A percentile compares a stretch with the other conserved stretches of the same genome.
These are phyloP conservation scores for Luidia sarsii DNA, from an alignment of 53 echinoderm and acorn worm genomes.

Conservation along the genomic window DNA sequence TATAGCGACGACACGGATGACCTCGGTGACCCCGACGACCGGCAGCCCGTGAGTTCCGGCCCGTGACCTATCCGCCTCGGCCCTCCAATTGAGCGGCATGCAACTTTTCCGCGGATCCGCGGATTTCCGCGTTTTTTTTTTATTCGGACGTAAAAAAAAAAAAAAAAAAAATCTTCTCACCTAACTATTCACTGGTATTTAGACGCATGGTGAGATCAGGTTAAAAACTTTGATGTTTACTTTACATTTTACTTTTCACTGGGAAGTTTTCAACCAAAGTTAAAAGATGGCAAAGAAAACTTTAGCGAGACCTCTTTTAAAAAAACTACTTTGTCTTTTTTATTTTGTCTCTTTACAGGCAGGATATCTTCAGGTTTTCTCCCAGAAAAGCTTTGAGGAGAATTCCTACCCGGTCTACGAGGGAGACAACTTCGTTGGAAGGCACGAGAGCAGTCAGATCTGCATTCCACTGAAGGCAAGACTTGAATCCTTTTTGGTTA, in stretches of 20 bases:
- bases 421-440: constrained; percentile 87
- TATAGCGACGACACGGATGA: constrained; percentile 70
- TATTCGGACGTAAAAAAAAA: too few species aligned
- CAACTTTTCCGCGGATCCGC: too few species aligned
- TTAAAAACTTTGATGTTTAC: too few species aligned
- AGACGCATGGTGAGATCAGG: too few species aligned
- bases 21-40: constrained; percentile 23
- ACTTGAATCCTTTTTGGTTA: too few species aligned
- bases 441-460: constrained; percentile 76
- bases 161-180: too few species aligned
- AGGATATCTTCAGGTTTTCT: constrained; percentile 66
- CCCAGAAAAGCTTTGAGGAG: constrained; percentile 63
- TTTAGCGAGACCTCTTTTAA: not conserved
- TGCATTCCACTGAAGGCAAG: constrained; percentile 82
- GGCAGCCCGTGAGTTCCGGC: constrained; percentile 61
- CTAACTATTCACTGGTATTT: too few species aligned
- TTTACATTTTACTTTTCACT: not conserved
- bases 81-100: too few species aligned
- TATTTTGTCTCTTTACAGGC: constrained; percentile 33
- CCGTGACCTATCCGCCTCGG: not conserved
- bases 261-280: not conserved
- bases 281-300: not conserved
- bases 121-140: too few species aligned
- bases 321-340: too few species aligned
- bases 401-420: constrained; percentile 61